These are phyloP conservation scores for Anoplius nigerrimus DNA, from an alignment of 2,888 invertebrate species.

Conservation along the genomic window DNA sequence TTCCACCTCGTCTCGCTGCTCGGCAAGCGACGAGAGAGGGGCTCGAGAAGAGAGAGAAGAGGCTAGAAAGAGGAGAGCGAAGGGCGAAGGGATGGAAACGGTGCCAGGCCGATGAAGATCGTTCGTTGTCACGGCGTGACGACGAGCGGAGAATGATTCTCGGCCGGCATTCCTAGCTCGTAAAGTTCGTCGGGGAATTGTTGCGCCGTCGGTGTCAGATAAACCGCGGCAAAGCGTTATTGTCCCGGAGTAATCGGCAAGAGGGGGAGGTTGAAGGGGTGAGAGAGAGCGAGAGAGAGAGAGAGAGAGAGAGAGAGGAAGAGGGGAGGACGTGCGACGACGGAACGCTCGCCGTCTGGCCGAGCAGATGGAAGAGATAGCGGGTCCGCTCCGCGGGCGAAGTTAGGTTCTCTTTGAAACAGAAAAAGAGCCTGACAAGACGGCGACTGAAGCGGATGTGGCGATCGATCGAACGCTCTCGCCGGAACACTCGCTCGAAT, in stretches of 20 bases:
- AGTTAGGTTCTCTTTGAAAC: too few species aligned
- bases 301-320: constrained; percentile 1
- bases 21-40: too few species aligned
- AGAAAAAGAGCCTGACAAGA: too few species aligned
- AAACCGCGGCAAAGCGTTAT: constrained; percentile 49
- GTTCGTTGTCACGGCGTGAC: constrained; percentile 16
- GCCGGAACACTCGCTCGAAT: too few species aligned
- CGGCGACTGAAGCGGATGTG: too few species aligned
- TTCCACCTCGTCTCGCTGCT: too few species aligned
- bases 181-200: constrained; percentile 38
- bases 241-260: constrained; percentile 48
- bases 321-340: not conserved
- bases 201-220: constrained; percentile 41
- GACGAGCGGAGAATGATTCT: constrained; percentile 31
- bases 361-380: not conserved
- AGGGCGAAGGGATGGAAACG: constrained; percentile 12
- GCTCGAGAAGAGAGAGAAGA: too few species aligned
- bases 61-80: too few species aligned
- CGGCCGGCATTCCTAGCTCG: constrained; percentile 28
- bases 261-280: not conserved
- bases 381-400: not conserved
- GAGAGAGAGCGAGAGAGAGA: not conserved
- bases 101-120: constrained; percentile 36
- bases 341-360: not conserved
- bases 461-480: too few species aligned